Evolutionary conservation across 2,113 vertebrate species (phyloP), one percentile per base, ranked within the genome.

Genomic region (Engystomops pustulosus): DNA sequence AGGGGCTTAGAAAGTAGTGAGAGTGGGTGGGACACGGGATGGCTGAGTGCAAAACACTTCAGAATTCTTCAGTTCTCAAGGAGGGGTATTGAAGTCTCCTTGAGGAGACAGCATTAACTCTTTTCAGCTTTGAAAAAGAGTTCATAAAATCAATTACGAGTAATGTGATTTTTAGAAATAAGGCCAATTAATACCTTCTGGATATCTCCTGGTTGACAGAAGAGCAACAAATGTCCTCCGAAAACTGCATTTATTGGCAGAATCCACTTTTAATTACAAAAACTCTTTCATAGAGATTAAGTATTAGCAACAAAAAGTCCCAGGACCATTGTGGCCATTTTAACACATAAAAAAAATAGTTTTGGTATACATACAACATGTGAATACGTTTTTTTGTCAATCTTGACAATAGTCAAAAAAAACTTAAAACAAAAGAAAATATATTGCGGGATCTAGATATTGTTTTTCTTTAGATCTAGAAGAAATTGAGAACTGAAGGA

Each of bases 1-100:
- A n/a, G 72, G 58, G 32, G 62, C 58, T 78, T 69, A 69, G 74
- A 69, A 84, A 77, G 72, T 41, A 82, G 49, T 82, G 32, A 83
- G 25, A 47, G 60, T 69, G 62, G 82, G 82, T 69, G 82, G 69
- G 17, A 74, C 68, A 60, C 36, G 58, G 34, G 53, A 70, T 74
- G 65, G 34, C 51, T 15, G 34, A 82, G 38, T 69, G 79, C 47
- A 44, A 47, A 74, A 44, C 69, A 72, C 69, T 82, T 53, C 51
- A 74, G 49, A 58, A 45, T 74, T 74, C 36, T 38, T 27, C 20
- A 60, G 30, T 55, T 55, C 44, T 81, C 79, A 25, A 55, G 67
- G 11, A 53, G 47, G 62, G 53, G 65, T 55, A 55, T 81, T 70
- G 65, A 81, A 81, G 32, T 53, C 23, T 45, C 30, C 38, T 27